Conservation (phyloP, 1,140 invertebrate species). For the Medauroidea extradentata region DNA sequence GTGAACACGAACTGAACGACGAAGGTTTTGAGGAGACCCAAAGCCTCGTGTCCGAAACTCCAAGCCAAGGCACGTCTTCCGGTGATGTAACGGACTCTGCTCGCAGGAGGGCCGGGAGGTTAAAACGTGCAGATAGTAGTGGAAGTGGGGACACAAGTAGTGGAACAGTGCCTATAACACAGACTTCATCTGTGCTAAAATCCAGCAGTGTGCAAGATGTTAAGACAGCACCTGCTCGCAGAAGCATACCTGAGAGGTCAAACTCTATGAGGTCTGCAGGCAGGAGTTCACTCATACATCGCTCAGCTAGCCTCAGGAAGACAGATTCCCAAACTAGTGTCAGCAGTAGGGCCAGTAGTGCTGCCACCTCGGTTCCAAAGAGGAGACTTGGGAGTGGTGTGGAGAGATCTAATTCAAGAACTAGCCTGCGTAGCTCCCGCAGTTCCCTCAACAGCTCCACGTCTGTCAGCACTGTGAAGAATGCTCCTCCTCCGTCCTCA, state of each 20-base stretch:
- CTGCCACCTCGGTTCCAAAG: background rate
- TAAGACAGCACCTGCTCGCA: no score
- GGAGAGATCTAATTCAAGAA: slow-evolving; percentile 59
- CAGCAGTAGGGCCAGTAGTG: background rate
- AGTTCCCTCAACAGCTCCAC: slow-evolving; percentile 77
- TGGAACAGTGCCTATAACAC: slow-evolving; percentile 2
- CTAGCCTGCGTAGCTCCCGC: slow-evolving; percentile 71
- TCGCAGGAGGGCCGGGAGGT: background rate
- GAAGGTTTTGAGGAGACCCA: slow-evolving; percentile 89
- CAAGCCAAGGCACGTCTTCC: slow-evolving; percentile 72
- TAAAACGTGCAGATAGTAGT: slow-evolving; percentile 31
- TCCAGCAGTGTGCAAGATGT: no score
- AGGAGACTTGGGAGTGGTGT: slow-evolving; percentile 40
- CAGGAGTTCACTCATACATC: slow-evolving; percentile 6
- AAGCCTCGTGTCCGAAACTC: slow-evolving; percentile 75
- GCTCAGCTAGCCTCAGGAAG: slow-evolving; percentile 40
- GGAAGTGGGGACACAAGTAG: slow-evolving; percentile 29
- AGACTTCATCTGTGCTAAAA: no score
- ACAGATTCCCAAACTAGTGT: slow-evolving; percentile 30
- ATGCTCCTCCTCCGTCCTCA: slow-evolving; percentile 41
- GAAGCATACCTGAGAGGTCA: background rate
- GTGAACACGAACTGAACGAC: slow-evolving; percentile 68
- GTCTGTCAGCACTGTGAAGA: slow-evolving; percentile 72
- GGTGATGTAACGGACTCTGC: slow-evolving; percentile 6
- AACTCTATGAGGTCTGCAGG: background rate